A percentile compares a stretch with the other conserved stretches of the same genome.
phyloP scores from a whole-genome alignment of 1,140 invertebrate species.

The Cotesia chilonis region DNA sequence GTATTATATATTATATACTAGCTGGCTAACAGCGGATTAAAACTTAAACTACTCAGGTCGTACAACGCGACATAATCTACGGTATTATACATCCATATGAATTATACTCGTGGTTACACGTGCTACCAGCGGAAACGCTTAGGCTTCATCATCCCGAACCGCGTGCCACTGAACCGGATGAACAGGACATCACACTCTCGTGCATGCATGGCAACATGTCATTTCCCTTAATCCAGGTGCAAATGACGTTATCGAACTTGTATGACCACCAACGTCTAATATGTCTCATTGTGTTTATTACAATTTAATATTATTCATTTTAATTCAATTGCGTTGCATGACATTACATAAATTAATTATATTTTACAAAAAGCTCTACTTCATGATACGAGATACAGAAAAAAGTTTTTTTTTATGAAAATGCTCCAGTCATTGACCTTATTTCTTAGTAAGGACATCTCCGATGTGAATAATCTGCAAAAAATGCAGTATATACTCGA shows the following conservation, averaged over 20 bases:
- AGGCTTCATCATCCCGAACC: constrained; percentile 4
- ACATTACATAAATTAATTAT: no score
- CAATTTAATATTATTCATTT: neutral
- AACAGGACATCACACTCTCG: constrained; percentile 15
- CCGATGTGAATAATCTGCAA: no score
- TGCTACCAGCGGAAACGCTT: constrained; percentile 28
- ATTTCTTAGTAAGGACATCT: no score
- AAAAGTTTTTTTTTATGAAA: no score
- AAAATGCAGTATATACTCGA: no score
- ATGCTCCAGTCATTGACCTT: no score
- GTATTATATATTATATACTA: constrained; percentile 1
- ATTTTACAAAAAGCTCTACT: no score
- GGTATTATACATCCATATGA: constrained; percentile 20
- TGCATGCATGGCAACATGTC: constrained; percentile 26
- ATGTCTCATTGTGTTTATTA: neutral
- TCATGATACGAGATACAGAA: no score
- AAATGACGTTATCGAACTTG: constrained; percentile 25
- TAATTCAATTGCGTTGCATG: neutral
- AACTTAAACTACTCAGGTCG: constrained; percentile 37
- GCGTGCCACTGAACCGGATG: constrained; percentile 7
- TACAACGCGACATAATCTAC: constrained; percentile 10
- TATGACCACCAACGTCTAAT: neutral
- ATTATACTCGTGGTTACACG: constrained; percentile 31
- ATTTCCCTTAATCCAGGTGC: constrained; percentile 35
- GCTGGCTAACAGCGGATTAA: constrained; percentile 40